These are phyloP conservation scores for Choloepus didactylus DNA, from an alignment of 2,797 vertebrate genomes.

Conservation along the genomic window DNA sequence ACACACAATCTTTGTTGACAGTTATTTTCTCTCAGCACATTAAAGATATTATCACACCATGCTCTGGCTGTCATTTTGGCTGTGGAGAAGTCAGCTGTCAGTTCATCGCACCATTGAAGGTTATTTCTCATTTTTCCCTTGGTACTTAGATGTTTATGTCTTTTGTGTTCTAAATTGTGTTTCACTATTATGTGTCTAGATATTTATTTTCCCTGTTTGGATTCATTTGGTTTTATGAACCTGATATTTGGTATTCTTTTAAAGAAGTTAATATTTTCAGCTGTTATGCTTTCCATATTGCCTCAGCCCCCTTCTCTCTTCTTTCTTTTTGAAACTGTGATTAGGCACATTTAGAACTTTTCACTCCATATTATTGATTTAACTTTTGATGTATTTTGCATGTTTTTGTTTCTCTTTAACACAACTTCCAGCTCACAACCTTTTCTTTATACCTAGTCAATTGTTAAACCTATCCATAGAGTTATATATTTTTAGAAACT, in stretches of 20 bases:
- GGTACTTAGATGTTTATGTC: slow-evolving; percentile 38
- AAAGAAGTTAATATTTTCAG: slow-evolving; percentile 59
- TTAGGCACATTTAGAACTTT: not conserved
- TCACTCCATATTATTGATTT: not conserved
- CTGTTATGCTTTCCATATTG: not conserved
- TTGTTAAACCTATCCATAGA: not conserved
- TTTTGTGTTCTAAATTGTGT: not conserved
- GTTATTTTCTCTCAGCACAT: slow-evolving; percentile 21
- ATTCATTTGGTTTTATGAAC: slow-evolving; percentile 38
- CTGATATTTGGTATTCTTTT: not conserved
- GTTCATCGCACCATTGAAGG: not conserved
- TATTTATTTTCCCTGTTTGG: slow-evolving; percentile 39
- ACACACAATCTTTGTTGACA: not conserved
- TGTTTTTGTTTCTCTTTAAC: not conserved
- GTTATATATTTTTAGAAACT: not conserved
- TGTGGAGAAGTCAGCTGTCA: not conserved
- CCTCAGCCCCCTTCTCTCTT: not conserved
- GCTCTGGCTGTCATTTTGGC: not conserved
- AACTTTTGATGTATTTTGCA: not conserved
- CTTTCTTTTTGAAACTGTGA: not conserved
- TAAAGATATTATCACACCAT: not conserved
- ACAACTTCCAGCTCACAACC: not conserved
- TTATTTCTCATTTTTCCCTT: slow-evolving; percentile 45
- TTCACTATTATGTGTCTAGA: not conserved
- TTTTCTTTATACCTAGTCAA: not conserved